These are phyloP conservation scores for Chalcis sispes DNA, from an alignment of 2,888 invertebrate genomes.

Conservation along the genomic window DNA sequence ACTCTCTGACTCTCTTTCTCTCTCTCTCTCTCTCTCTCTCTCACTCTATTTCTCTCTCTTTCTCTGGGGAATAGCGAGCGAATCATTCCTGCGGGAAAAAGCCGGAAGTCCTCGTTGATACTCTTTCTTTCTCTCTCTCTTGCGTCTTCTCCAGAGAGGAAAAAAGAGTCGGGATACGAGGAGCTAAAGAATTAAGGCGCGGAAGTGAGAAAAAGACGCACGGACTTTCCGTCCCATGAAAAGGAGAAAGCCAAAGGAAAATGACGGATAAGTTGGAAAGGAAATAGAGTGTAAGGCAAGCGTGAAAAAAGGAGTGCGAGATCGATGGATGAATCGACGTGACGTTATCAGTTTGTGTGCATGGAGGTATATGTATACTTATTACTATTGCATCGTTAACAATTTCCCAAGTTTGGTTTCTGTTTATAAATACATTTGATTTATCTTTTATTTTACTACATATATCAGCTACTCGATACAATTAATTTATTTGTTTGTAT, in stretches of 20 bases:
- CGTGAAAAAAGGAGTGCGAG: background rate
- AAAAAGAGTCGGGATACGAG: background rate
- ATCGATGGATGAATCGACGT: conserved; percentile 3
- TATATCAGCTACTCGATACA: no score
- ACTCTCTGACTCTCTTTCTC: no score
- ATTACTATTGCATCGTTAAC: no score
- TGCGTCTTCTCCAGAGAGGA: no score
- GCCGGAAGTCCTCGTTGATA: conserved; percentile 29
- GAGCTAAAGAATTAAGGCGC: conserved; percentile 26
- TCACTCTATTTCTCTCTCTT: conserved; percentile 6
- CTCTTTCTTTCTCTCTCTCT: no score
- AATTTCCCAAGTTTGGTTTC: no score
- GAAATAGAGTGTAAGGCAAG: conserved; percentile 9
- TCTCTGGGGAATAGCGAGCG: conserved; percentile 6
- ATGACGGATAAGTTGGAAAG: conserved; percentile 24
- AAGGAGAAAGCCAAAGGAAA: conserved; percentile 29
- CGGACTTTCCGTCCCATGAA: background rate
- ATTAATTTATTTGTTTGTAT: no score
- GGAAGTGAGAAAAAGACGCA: background rate
- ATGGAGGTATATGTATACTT: no score
- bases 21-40: background rate
- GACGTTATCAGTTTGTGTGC: no score
- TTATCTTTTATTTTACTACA: no score
- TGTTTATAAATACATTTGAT: no score
- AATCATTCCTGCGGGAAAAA: conserved; percentile 2